Evolutionary conservation across 2,113 vertebrate genomes (phyloP).

Genomic region (Microcebus ravelobensis): DNA sequence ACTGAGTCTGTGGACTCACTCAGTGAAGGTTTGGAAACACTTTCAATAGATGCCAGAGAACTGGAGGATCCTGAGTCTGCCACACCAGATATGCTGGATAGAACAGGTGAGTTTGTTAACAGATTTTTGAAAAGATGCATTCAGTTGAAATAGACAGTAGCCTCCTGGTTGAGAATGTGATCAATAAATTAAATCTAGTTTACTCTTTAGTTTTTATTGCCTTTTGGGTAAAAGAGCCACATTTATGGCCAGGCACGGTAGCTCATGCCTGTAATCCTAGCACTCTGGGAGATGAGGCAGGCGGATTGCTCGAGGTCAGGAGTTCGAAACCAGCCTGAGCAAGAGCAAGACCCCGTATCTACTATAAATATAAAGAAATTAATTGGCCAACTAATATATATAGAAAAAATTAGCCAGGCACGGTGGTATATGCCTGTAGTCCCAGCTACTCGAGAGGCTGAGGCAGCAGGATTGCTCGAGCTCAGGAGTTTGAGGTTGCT

Average conservation of each 20-base stretch:
- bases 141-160: background rate
- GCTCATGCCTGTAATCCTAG: no score
- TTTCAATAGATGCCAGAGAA: constrained; percentile 92
- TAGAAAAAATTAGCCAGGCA: no score
- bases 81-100: constrained; percentile 78
- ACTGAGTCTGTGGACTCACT: constrained; percentile 94
- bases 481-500: no score
- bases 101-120: constrained; percentile 84
- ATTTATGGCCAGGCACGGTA: background rate
- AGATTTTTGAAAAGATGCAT: constrained; percentile 33
- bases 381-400: no score
- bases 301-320: no score
- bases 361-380: no score
- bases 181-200: constrained; percentile 39
- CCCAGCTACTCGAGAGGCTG: no score
- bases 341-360: no score
- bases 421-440: no score
- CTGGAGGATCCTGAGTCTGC: constrained; percentile 89
- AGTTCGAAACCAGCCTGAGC: no score
- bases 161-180: constrained; percentile 9
- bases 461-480: no score
- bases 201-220: constrained; percentile 30
- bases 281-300: no score
- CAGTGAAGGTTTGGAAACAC: constrained; percentile 94
- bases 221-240: background rate